Evolutionary conservation across 2,113 vertebrate genomes (phyloP).

Genomic region (Mesocricetus auratus): DNA sequence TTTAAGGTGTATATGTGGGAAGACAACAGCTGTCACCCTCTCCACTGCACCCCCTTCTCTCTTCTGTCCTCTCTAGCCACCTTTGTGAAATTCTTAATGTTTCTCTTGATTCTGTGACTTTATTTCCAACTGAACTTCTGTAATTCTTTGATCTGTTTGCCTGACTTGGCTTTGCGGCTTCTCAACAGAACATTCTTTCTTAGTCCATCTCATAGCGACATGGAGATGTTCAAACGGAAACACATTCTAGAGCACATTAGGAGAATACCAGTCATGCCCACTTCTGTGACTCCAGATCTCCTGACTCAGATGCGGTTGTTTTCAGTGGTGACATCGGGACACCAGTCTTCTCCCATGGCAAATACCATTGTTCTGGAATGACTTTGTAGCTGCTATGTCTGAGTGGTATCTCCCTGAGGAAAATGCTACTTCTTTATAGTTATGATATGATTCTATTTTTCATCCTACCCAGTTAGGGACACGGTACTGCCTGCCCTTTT

Average conservation of each 20-base stretch:
- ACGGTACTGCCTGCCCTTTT: conserved; percentile 49
- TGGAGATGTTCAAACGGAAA: conserved; percentile 13
- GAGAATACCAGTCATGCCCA: background rate
- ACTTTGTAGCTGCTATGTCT: background rate
- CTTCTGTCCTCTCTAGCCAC: background rate
- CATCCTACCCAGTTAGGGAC: conserved; percentile 2
- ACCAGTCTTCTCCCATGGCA: background rate
- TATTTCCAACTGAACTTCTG: background rate
- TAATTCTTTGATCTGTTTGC: background rate
- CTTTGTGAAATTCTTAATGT: background rate
- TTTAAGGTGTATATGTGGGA: background rate
- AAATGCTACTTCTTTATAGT: background rate
- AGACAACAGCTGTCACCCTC: background rate
- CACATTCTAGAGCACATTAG: background rate
- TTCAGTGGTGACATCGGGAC: background rate
- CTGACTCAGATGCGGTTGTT: background rate
- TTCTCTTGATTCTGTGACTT: background rate
- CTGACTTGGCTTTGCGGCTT: background rate
- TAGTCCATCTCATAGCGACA: background rate
- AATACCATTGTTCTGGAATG: conserved; percentile 46
- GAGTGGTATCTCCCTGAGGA: background rate
- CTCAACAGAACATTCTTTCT: background rate
- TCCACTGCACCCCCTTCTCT: too few relatives aligned
- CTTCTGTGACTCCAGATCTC: background rate
- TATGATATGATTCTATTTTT: conserved; percentile 60